phyloP scores from a whole-genome alignment of 2,113 vertebrate genomes.

The Hyperoodon ampullatus region DNA sequence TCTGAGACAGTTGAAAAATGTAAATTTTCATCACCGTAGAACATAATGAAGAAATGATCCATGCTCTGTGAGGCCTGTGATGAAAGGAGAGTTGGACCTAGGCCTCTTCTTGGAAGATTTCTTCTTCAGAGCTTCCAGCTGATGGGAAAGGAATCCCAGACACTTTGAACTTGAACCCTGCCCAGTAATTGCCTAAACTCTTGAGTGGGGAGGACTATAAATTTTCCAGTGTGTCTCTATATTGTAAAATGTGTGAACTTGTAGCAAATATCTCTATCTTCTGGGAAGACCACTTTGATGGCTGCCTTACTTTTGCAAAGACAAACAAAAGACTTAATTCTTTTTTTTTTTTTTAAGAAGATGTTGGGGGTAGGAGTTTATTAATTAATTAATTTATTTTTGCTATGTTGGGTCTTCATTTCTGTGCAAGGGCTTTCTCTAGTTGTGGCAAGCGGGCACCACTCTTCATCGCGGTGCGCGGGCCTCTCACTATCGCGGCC shows the following conservation, averaged over 20 bases:
- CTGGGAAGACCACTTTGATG: not conserved
- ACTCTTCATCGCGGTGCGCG: no score
- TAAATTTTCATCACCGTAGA: not conserved
- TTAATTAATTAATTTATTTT: no score
- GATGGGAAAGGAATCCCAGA: not conserved
- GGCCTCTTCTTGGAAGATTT: not conserved
- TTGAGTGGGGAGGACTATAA: not conserved
- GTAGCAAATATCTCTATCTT: conserved; percentile 36
- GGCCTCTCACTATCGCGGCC: no score
- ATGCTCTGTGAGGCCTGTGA: not conserved
- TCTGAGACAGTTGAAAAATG: conserved; percentile 9
- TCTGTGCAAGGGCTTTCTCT: no score
- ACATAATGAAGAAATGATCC: not conserved
- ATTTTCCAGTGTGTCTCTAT: not conserved
- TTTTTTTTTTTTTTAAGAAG: not conserved
- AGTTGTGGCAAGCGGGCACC: no score
- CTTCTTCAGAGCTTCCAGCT: not conserved
- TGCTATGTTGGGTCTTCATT: no score
- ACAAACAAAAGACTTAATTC: conserved; percentile 6
- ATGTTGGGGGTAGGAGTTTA: no score
- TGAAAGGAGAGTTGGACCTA: not conserved
- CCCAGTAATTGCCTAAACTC: not conserved
- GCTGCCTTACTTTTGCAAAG: conserved; percentile 1
- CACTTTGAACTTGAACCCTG: conserved; percentile 27
- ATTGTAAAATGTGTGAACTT: not conserved